These are phyloP conservation scores for Megalurothrips usitatus DNA, from an alignment of 2,888 invertebrate genomes.

Conservation along the genomic window DNA sequence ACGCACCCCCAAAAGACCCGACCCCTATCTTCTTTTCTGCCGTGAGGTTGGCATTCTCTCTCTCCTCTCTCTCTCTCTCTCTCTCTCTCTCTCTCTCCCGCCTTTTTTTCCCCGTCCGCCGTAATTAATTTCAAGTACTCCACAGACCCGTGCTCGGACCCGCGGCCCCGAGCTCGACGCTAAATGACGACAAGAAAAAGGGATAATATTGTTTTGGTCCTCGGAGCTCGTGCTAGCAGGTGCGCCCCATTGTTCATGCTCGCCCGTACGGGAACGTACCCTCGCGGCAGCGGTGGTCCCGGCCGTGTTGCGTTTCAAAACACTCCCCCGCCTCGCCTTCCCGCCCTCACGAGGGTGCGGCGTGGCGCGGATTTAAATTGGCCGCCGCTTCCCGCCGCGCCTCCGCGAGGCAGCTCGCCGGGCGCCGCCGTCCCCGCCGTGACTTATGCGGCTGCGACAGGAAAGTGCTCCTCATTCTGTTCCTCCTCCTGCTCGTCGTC, in stretches of 20 bases:
- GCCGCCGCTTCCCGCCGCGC: not conserved
- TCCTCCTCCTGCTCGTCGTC: not conserved
- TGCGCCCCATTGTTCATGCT: too few relatives aligned
- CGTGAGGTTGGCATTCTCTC: not conserved
- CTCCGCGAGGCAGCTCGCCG: not conserved
- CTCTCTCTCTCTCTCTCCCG: not conserved
- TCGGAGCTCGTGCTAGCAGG: too few relatives aligned
- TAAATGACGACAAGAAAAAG: too few relatives aligned
- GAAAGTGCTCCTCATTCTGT: not conserved
- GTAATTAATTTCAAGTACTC: constrained; percentile 12
- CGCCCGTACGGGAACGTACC: too few relatives aligned
- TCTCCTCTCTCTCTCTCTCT: not conserved
- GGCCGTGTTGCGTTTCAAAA: too few relatives aligned
- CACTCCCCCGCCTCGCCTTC: too few relatives aligned
- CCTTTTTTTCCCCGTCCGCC: not conserved
- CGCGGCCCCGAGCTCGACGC: too few relatives aligned
- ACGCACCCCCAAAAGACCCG: not conserved
- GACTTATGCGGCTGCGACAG: not conserved
- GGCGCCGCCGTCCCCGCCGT: not conserved
- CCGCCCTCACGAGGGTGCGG: too few relatives aligned
- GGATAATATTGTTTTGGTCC: too few relatives aligned
- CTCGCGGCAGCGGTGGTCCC: too few relatives aligned
- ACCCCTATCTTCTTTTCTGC: not conserved
- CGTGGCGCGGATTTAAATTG: too few relatives aligned
- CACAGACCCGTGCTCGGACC: not conserved